These are phyloP conservation scores for Drosophila vallismaia DNA, from an alignment of 2,888 invertebrate species.

Conservation along the genomic window DNA sequence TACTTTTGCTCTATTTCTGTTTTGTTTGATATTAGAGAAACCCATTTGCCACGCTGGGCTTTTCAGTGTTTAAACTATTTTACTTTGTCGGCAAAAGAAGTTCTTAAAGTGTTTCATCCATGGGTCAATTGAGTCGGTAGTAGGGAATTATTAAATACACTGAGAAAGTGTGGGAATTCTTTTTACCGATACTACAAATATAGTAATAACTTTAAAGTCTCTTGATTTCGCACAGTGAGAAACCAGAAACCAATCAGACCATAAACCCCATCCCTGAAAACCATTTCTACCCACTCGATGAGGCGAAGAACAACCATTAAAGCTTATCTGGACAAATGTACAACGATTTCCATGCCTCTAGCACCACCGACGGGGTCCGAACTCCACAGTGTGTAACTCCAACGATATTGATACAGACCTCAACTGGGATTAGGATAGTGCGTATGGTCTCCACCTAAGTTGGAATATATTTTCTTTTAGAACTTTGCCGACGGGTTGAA, in stretches of 20 bases:
- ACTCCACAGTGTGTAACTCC: constrained; percentile 27
- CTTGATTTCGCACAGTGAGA: constrained; percentile 30
- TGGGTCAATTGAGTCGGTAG: constrained; percentile 16
- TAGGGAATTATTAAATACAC: constrained; percentile 7
- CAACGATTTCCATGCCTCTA: constrained; percentile 17
- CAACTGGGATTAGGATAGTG: constrained; percentile 82
- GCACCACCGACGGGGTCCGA: constrained; percentile 8
- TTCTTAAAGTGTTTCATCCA: constrained; percentile 14
- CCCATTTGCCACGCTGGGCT: constrained; percentile 10
- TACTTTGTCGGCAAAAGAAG: constrained; percentile 37
- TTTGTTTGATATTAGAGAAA: constrained; percentile 25
- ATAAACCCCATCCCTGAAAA: constrained; percentile 9
- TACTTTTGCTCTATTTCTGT: constrained; percentile 36
- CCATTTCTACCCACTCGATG: constrained; percentile 41
- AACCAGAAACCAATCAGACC: constrained; percentile 25
- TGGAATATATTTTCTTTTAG: constrained; percentile 38
- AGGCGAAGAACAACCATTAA: constrained; percentile 64
- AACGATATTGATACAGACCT: constrained; percentile 78
- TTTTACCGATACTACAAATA: no score
- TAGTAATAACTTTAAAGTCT: no score
- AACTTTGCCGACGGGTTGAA: constrained; percentile 55
- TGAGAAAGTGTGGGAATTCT: background rate
- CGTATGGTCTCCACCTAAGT: constrained; percentile 54
- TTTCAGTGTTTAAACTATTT: constrained; percentile 18
- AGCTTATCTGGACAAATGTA: constrained; percentile 63